Conservation (phyloP, 2,888 invertebrate genomes). For the Rambutsinella grinnellia region DNA sequence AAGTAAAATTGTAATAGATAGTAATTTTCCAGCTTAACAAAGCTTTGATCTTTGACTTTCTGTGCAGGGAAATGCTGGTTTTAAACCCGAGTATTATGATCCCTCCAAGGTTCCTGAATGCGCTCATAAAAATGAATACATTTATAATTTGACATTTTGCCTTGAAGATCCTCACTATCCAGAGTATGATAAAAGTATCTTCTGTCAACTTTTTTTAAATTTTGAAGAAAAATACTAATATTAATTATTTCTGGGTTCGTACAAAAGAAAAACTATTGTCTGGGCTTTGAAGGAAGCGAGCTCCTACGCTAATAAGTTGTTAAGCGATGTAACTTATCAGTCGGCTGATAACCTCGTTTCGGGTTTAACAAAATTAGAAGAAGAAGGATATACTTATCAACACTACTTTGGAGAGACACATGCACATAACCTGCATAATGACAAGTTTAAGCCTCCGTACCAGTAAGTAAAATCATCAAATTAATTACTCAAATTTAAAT, state of each 20-base stretch:
- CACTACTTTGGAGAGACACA: conserved; percentile 68
- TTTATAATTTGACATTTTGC: conserved; percentile 67
- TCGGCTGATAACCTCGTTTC: conserved; percentile 68
- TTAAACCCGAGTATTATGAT: too few relatives aligned
- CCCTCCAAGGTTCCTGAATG: conserved; percentile 57
- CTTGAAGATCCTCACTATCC: conserved; percentile 68
- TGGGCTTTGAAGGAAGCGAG: conserved; percentile 66
- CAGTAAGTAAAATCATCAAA: conserved; percentile 47
- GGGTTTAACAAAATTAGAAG: conserved; percentile 68
- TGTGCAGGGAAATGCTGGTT: too few relatives aligned
- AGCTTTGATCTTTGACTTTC: too few relatives aligned
- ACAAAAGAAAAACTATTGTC: conserved; percentile 66
- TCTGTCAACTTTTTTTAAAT: too few relatives aligned
- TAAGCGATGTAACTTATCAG: conserved; percentile 69
- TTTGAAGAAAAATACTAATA: too few relatives aligned
- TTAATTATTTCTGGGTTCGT: neutral
- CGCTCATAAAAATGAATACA: conserved; percentile 60
- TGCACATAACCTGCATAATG: conserved; percentile 53
- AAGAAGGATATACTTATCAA: conserved; percentile 68
- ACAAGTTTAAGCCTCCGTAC: conserved; percentile 63
- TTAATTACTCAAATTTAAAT: neutral
- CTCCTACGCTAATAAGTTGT: conserved; percentile 66
- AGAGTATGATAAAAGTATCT: conserved; percentile 65
- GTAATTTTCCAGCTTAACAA: too few relatives aligned
- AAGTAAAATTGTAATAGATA: too few relatives aligned